phyloP scores from a whole-genome alignment of 2,113 vertebrate genomes.

The Nerophis ophidion region DNA sequence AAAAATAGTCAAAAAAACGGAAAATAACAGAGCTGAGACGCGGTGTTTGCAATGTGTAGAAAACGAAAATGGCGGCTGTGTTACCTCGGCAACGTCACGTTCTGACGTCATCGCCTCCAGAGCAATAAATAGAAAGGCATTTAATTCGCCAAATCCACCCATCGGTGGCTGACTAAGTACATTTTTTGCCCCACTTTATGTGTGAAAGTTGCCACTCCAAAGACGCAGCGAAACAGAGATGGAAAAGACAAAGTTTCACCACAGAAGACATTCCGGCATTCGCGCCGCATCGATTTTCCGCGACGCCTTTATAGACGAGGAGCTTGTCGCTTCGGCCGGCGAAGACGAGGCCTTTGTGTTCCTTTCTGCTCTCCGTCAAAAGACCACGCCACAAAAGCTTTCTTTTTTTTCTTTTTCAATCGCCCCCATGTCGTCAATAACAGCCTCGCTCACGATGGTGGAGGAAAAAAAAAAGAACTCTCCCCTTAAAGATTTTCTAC shows the following conservation, averaged over 20 bases:
- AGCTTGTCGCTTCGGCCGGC: slow-evolving; percentile 38
- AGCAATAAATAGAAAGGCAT: too few species aligned
- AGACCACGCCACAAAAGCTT: slow-evolving; percentile 38
- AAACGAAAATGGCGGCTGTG: too few species aligned
- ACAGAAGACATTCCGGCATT: slow-evolving; percentile 26
- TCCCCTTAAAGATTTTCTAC: neutral
- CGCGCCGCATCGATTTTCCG: slow-evolving; percentile 51
- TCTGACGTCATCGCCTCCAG: too few species aligned
- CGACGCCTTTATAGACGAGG: slow-evolving; percentile 41
- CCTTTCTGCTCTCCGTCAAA: slow-evolving; percentile 38
- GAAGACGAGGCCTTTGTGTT: slow-evolving; percentile 43
- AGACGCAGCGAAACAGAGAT: slow-evolving; percentile 26
- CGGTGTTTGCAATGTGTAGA: too few species aligned
- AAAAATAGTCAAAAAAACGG: too few species aligned
- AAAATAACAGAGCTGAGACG: too few species aligned
- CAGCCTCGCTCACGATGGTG: slow-evolving; percentile 16
- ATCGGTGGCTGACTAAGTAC: too few species aligned
- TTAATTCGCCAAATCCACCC: too few species aligned
- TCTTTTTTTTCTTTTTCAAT: slow-evolving; percentile 15
- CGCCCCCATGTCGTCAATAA: slow-evolving; percentile 34
- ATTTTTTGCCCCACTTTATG: too few species aligned
- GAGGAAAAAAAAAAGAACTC: slow-evolving; percentile 9
- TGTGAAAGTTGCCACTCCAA: too few species aligned
- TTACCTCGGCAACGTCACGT: too few species aligned
- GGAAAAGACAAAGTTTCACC: slow-evolving; percentile 38